phyloP scores from a whole-genome alignment of 2,888 invertebrate genomes.

The Agriopis leucophaearia region DNA sequence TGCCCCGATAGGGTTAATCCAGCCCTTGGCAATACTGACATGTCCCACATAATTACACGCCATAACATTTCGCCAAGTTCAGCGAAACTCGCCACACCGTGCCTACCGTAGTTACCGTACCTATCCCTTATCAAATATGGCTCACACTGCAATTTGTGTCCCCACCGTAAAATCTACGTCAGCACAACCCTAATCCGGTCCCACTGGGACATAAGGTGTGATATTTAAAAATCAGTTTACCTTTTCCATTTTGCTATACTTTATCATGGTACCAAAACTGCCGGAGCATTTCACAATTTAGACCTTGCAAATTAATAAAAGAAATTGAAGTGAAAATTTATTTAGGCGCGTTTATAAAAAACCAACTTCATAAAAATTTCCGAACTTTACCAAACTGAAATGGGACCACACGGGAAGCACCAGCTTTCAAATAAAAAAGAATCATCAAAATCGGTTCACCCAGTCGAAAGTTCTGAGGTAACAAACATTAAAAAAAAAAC shows the following conservation, averaged over 20 bases:
- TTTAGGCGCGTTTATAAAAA: too few species aligned
- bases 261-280: background rate
- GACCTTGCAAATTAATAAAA: background rate
- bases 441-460: too few species aligned
- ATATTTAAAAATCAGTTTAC: slow-evolving; percentile 46
- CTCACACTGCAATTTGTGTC: slow-evolving; percentile 34
- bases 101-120: background rate
- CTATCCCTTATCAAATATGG: slow-evolving; percentile 32
- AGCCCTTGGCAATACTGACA: background rate
- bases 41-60: slow-evolving; percentile 4
- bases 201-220: slow-evolving; percentile 35
- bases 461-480: too few species aligned
- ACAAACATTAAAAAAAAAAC: too few species aligned
- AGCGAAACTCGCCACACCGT: background rate
- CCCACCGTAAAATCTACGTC: slow-evolving; percentile 35
- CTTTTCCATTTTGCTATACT: slow-evolving; percentile 11
- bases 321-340: too few species aligned
- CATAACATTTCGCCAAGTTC: slow-evolving; percentile 3
- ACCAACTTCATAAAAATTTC: too few species aligned
- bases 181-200: slow-evolving; percentile 39
- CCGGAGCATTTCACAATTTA: too few species aligned
- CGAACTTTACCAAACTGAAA: too few species aligned
- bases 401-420: too few species aligned
- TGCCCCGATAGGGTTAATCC: too few species aligned
- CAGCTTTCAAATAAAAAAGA: too few species aligned